phyloP scores from a whole-genome alignment of 2,797 vertebrate species.

The Streptopelia turtur region DNA sequence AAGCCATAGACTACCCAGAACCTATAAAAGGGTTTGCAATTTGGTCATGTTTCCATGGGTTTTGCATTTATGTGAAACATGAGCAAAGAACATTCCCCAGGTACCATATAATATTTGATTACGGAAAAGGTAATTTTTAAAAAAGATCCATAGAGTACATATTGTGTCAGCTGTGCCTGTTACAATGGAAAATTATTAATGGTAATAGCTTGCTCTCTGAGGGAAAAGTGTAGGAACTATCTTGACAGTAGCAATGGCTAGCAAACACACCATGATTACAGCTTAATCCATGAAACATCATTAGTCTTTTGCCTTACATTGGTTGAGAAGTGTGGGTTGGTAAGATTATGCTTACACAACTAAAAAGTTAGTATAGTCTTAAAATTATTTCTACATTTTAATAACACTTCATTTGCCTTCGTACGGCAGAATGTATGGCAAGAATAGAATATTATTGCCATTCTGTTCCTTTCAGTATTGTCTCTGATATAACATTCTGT shows the following conservation, averaged over 20 bases:
- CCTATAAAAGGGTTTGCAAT: not conserved
- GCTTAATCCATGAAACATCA: not conserved
- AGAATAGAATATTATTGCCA: not conserved
- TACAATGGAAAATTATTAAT: not conserved
- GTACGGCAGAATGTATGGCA: not conserved
- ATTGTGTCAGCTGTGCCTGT: not conserved
- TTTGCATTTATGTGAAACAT: not conserved
- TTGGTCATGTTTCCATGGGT: not conserved
- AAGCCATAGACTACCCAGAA: not conserved
- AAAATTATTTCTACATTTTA: not conserved
- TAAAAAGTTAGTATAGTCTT: not conserved
- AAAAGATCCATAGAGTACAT: not conserved
- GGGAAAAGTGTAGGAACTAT: not conserved
- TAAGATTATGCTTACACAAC: not conserved
- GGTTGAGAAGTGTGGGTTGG: not conserved
- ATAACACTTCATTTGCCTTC: not conserved
- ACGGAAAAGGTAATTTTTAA: not conserved
- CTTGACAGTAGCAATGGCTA: not conserved
- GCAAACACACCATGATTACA: not conserved
- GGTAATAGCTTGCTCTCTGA: not conserved
- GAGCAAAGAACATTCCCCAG: not conserved
- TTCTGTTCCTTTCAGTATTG: not conserved
- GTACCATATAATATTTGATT: not conserved
- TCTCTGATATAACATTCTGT: conserved; percentile 9
- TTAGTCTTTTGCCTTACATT: not conserved